phyloP scores from a whole-genome alignment of 2,888 invertebrate species.

The Ellobium chinense region DNA sequence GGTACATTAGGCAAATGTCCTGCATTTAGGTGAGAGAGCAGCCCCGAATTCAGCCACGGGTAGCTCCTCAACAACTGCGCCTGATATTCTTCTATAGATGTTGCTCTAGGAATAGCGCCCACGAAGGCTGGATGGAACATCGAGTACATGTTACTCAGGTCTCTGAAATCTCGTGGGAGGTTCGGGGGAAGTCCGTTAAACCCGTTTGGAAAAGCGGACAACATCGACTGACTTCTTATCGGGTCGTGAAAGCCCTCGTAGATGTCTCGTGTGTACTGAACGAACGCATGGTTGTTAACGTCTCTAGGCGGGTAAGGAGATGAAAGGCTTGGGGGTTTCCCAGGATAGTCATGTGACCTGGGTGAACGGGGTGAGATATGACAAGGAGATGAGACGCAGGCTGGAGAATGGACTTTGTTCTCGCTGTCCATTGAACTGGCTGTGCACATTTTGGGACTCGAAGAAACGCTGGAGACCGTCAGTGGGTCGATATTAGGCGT shows the following conservation, averaged over 20 bases:
- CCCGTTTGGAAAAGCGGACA: constrained; percentile 2
- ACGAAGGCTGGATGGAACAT: constrained; percentile 72
- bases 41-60: constrained; percentile 20
- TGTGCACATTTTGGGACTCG: neutral
- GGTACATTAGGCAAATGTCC: constrained; percentile 6
- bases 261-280: constrained; percentile 32
- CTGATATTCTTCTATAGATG: constrained; percentile 65
- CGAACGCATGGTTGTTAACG: constrained; percentile 12
- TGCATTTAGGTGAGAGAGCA: neutral
- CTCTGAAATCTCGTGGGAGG: constrained; percentile 32
- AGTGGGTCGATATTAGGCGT: neutral
- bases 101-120: constrained; percentile 49
- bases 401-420: neutral
- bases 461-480: neutral
- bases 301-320: neutral
- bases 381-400: neutral
- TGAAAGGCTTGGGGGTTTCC: neutral
- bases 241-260: constrained; percentile 20
- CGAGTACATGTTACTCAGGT: constrained; percentile 34
- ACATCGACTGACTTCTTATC: constrained; percentile 14
- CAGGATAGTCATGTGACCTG: neutral
- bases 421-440: neutral
- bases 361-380: neutral
- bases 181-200: constrained; percentile 18
- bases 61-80: constrained; percentile 64